Evolutionary conservation across 1,140 invertebrate species (phyloP), one percentile per base, ranked within the genome.

Genomic region (Nebria ingens): DNA sequence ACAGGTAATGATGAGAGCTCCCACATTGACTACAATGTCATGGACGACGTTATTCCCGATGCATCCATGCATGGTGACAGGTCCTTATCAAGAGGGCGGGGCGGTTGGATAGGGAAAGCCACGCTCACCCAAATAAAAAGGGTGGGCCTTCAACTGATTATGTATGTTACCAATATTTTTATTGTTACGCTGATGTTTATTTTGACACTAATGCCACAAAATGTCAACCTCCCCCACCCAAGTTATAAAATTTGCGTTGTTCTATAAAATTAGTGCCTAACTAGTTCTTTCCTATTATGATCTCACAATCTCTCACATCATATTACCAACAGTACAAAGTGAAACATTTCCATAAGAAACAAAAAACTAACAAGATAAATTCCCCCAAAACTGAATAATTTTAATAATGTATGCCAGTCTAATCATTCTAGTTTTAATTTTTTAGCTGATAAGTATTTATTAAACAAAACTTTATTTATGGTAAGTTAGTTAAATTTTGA

Each of bases 31-130:
- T 9, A 87, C 86, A 19, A 86, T 84, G 74, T 87, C 86, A 50
- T 86, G 85, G 83, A 89, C 86, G n/a, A 88, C 86, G 19, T 71
- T 88, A 58, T 89, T 88, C 65, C 86, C 86, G 19, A 89, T 88
- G 86, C 85, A 87, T 68, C 85, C 84, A 2, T 90, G 86, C 65
- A 74, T 86, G 70, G 85, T 88, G 64, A 88, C 86, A 19, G 87
- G 86, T 51, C 85, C 86, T 19, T 89, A 88, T 70, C 86, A 87
- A 67, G 85, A 88, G 68, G 76, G 75, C 56, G 72, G 72, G 29
- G 71, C 74, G 52, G 72, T 69, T 23, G 72, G 73, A 70, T 73
- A 53, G 52, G 25, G 22, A 13, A 23, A 21, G 22, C 21, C 25
- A 53, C 20, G 52, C 11, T 25, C 21, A 13, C 15, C 52, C 4